Base-by-base conservation (phyloP, 2,113 vertebrate species). In the Anguilla rostrata region DNA sequence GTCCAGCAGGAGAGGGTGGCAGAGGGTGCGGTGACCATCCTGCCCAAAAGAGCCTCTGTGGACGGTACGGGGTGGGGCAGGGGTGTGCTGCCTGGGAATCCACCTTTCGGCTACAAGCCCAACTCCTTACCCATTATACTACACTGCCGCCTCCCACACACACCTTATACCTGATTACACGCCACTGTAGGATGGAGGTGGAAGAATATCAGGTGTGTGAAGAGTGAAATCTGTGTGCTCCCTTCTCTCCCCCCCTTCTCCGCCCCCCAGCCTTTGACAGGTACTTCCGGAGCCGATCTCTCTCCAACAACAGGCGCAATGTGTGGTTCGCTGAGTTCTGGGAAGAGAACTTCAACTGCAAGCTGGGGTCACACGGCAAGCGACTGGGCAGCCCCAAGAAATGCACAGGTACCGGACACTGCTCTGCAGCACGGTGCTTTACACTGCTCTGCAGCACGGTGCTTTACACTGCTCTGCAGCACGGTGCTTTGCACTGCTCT, bases 321-420 rank as follows among this genome's bases (percentile, higher is more conserved):
- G 96, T 97, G 49, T 98, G 97, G 97, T 97, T 97, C 88, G 96
- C 97, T 22, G 98, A 99, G 93, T 99, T 99, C 92, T 99, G 98
- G 98, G 98, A 99, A 89, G 98, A 99, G 89, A 99, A 99, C 92
- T 99, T 99, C 87, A 95, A 94, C 90, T 99, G 98, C 94, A 99
- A 99, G 89, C 94, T 97, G 91, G 97, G 97, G 91, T 97, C 96
- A 82, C 97, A 97, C 79, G 97, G 96, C 91, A 98, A 98, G 93
- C 95, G 96, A 87, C 97, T 96, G 0, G 97, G 95, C 85, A 97
- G 97, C 91, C 95, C 96, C 87, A 98, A 97, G 94, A 98, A 98
- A 92, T 98, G 97, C 91, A 98, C 97, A 96, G 97, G 97, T 98
- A 97, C 75, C 78, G 43, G 4, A 2, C 43, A 46, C 8, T 46